Evolutionary conservation across 2,888 invertebrate species (phyloP).

Genomic region (Lydus trimaculatus): DNA sequence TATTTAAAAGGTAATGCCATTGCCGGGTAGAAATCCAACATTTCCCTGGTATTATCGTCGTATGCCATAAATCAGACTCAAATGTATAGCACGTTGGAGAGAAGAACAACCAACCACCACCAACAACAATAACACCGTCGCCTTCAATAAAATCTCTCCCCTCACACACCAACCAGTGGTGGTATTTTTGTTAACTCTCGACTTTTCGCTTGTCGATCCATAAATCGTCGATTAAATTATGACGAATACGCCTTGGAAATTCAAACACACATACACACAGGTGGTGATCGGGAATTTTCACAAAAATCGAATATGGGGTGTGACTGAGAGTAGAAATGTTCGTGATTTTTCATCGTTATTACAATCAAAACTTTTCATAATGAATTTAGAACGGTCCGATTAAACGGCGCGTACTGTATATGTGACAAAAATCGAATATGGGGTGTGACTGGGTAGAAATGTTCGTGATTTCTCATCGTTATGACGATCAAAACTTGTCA

Average conservation of each 20-base stretch:
- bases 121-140: neutral
- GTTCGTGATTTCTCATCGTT: no score
- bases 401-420: no score
- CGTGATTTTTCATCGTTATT: no score
- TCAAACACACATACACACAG: neutral
- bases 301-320: no score
- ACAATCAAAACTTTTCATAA: no score
- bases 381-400: no score
- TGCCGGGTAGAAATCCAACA: slow-evolving; percentile 14
- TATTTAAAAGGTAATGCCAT: slow-evolving; percentile 14
- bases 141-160: neutral
- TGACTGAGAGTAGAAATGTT: no score
- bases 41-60: slow-evolving; percentile 13
- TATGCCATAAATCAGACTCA: slow-evolving; percentile 18
- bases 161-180: no score
- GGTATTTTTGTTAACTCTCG: neutral
- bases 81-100: slow-evolving; percentile 17
- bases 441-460: no score
- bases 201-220: neutral
- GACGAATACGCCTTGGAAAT: neutral
- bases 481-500: no score
- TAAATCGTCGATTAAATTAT: slow-evolving; percentile 3
- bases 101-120: slow-evolving; percentile 5
- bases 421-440: no score
- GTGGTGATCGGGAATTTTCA: no score